These are phyloP conservation scores for Mercenaria mercenaria DNA, from an alignment of 1,140 invertebrate genomes.

Conservation along the genomic window DNA sequence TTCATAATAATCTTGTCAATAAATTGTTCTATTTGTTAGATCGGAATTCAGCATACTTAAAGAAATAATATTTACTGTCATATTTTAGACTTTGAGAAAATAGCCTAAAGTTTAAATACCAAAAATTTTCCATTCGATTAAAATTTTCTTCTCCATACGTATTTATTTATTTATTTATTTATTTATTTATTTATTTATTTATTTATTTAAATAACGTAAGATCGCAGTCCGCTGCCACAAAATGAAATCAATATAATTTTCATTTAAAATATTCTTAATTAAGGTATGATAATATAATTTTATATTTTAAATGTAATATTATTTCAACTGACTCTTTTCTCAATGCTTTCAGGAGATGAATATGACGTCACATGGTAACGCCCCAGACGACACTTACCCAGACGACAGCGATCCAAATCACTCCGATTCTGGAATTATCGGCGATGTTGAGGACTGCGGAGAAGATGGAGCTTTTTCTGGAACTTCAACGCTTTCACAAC, in stretches of 20 bases:
- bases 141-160: too few relatives aligned
- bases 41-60: too few relatives aligned
- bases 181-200: neutral
- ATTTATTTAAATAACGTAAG: neutral
- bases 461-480: conserved; percentile 71
- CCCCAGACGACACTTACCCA: neutral
- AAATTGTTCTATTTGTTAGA: too few relatives aligned
- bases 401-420: conserved; percentile 37
- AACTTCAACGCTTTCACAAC: conserved; percentile 83
- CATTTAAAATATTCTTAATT: neutral
- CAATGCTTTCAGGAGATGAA: conserved; percentile 33
- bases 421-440: conserved; percentile 29
- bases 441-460: conserved; percentile 41
- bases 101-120: too few relatives aligned
- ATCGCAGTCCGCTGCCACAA: too few relatives aligned
- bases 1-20: too few relatives aligned
- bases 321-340: too few relatives aligned
- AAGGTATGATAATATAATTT: too few relatives aligned
- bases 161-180: conserved; percentile 30
- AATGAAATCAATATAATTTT: neutral
- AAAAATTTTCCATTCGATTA: too few relatives aligned
- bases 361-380: neutral
- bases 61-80: too few relatives aligned
- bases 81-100: too few relatives aligned
- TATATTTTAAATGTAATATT: too few relatives aligned